Conservation (phyloP, 2,888 invertebrate genomes). For the Mamestra brassicae region DNA sequence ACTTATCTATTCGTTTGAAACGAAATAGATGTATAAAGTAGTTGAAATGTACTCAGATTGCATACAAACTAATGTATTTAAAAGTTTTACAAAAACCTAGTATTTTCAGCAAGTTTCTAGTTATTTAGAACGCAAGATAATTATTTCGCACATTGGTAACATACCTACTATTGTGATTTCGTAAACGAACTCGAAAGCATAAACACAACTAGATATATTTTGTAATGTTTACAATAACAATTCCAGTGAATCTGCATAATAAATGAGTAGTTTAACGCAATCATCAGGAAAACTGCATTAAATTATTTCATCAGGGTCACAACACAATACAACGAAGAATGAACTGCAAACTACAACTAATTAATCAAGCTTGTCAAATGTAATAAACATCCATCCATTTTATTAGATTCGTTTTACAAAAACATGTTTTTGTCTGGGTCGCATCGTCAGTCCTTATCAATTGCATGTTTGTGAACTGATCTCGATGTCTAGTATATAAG, state of each 20-base stretch:
- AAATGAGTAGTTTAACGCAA: conserved; percentile 17
- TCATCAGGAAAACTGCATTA: conserved; percentile 32
- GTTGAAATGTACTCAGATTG: no score
- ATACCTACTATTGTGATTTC: not conserved
- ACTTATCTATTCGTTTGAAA: not conserved
- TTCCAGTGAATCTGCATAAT: conserved; percentile 17
- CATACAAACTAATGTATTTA: no score
- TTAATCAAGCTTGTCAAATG: conserved; percentile 17
- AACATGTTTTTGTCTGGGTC: conserved; percentile 43
- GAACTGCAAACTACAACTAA: conserved; percentile 28
- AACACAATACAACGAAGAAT: conserved; percentile 45
- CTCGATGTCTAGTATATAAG: conserved; percentile 8
- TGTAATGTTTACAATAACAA: conserved; percentile 25
- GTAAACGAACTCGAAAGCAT: not conserved
- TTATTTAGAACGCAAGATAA: not conserved
- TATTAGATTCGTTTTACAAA: conserved; percentile 10
- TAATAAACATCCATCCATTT: conserved; percentile 15
- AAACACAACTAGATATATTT: conserved; percentile 9
- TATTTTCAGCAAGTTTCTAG: not conserved
- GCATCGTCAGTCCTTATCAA: conserved; percentile 25
- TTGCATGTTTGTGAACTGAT: conserved; percentile 28
- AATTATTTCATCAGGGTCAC: conserved; percentile 43
- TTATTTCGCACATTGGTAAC: not conserved
- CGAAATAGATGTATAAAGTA: no score
- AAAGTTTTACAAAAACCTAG: not conserved